Evolutionary conservation across 1,140 invertebrate genomes (phyloP), one percentile per base, ranked within the genome.

Genomic region (Rhynchophorus ferrugineus): DNA sequence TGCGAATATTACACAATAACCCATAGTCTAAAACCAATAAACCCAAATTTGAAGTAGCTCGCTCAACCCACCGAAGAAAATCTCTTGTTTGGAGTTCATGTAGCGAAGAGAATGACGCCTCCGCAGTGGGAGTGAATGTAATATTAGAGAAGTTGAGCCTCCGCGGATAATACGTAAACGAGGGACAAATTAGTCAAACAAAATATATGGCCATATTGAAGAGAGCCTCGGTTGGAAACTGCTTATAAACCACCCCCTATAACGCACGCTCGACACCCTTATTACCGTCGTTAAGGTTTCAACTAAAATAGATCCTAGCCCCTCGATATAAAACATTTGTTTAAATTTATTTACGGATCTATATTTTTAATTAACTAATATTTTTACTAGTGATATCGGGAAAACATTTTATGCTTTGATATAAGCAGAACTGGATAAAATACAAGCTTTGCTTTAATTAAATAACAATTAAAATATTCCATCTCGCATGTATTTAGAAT

Each of bases 141-240:
- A 52, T 52, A 53, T 45, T 45, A 45, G 36, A n/a, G n/a, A 21
- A 53, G 35, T 46, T 53, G 34, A 19, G 37, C 46, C 33, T 46
- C 34, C 16, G 7, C 29, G 17, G 9, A 46, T 42, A 53, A 53
- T 46, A 35, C 35, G 20, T 45, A 33, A 46, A 21, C 17, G 21
- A 44, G 50, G 50, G 33, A 39, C 50, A 53, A 53, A 53, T 53
- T 53, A 53, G 50, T 53, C 35, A 53, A 53, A 44, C 50, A 53
- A 53, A 46, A 53, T 53, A 53, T 53, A 53, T 53, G 45, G 36
- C 38, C n/a, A 18, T 13, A 50, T 52, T 52, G 49, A 52, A 20
- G 35, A 52, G 50, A 42, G 41, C 46, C 22, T 46, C 44, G 36
- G 44, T 53, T 53, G 43, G 44, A 53, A 33, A 41, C 50, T 46